Base-by-base conservation (phyloP, 2,888 invertebrate genomes). In the Lepidocyrtoides sp. region DNA sequence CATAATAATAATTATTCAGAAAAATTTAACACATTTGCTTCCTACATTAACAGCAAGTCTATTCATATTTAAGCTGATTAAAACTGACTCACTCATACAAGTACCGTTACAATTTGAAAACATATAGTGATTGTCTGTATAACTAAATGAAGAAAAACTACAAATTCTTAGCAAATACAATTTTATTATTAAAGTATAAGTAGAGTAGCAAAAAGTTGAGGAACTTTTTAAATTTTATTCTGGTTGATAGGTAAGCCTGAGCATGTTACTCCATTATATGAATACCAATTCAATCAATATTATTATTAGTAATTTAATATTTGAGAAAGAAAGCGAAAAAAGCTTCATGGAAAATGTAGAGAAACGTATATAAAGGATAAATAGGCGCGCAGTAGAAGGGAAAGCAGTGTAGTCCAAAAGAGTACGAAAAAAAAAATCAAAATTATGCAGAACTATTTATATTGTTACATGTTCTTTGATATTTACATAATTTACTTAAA, bases 21-120 rank as follows among this genome's bases (percentile, higher is more conserved):
- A 72, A 44, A n/a, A 66, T 75, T 77, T 77, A 51, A 77, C 26
- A 88, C 20, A 32, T 81, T 54, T 88, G 88, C 88, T 88, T 88
- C 88, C 88, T 69, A 63, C 23, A 87, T 57, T 44, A 82, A 63
- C 60, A 77, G 32, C 63, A 84, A 77, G 81, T 81, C 69, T 81
- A 88, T 88, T 88, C 79, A 69, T 54, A 26, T 26, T 66, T 51
- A 54, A 51, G 10, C 32, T 29, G 17, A 77, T 14, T 54, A 36
- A 60, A 41, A 63, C 54, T 48, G 48, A 91, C 81, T 85, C 85
- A 91, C 90, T 85, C 83, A 88, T 10, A 41, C 7, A 63, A 63
- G 14, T 63, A 63, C 8, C 29, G n/a, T 44, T n/a, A 20, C 20
- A 23, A 41, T 44, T 17, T 10, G 14, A 12, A 44, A 41, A 20